Evolutionary conservation across 2,797 vertebrate species (phyloP).

Genomic region (Hoplostethus mediterraneus): DNA sequence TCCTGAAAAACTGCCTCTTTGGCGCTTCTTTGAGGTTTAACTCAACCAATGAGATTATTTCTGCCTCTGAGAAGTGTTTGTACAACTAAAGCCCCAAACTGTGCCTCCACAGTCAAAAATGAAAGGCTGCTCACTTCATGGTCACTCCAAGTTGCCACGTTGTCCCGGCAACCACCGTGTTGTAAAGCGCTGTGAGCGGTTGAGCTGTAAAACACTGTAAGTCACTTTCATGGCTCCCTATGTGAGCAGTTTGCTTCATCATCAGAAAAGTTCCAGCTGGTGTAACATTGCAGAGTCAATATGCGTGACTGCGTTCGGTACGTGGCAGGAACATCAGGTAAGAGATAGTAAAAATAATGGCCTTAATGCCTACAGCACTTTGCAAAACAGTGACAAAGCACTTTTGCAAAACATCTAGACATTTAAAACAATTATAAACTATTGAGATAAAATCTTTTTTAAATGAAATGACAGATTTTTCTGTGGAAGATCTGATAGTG

Average conservation of each 20-base stretch:
- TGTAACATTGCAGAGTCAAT: constrained; percentile 40
- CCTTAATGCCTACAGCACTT: background rate
- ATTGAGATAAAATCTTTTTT: too few species aligned
- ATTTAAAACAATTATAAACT: constrained; percentile 11
- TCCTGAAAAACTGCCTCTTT: too few species aligned
- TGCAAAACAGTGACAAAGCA: background rate
- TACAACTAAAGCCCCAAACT: background rate
- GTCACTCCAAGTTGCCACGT: constrained; percentile 9
- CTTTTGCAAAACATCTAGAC: constrained; percentile 18
- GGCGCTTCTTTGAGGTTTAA: too few species aligned
- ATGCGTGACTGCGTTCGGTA: constrained; percentile 2
- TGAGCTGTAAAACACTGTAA: constrained; percentile 65
- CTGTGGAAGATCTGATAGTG: background rate
- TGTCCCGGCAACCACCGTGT: constrained; percentile 30
- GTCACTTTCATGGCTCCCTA: constrained; percentile 69
- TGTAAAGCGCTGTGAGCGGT: constrained; percentile 45
- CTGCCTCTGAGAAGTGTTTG: background rate
- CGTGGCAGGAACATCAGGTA: constrained; percentile 16
- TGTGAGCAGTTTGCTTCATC: constrained; percentile 59
- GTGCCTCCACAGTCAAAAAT: constrained; percentile 16
- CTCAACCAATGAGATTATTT: background rate
- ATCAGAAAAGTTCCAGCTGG: constrained; percentile 60
- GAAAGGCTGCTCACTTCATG: background rate
- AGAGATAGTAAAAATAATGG: background rate
- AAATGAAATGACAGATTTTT: background rate